A percentile compares a stretch with the other conserved stretches of the same genome.
Evolutionary conservation across 1,140 invertebrate species (phyloP).

Genomic region (Thaumetopoea pityocampa): DNA sequence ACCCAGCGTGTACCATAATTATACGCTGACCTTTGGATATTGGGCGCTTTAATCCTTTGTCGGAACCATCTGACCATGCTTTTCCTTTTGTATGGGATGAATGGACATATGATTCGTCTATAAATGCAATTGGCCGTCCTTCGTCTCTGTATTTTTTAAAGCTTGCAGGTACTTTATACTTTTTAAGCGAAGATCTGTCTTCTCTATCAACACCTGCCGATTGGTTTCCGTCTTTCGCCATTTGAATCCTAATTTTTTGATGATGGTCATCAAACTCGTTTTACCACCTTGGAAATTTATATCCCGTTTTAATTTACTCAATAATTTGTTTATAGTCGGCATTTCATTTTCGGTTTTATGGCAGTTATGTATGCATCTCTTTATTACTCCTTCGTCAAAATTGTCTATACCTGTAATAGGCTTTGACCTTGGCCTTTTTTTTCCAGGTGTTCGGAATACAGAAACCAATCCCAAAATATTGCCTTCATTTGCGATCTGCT

Average conservation of each 20-base stretch:
- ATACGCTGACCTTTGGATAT: too few relatives aligned
- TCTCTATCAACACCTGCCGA: background rate
- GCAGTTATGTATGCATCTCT: slow-evolving; percentile 18
- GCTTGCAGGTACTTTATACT: background rate
- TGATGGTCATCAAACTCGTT: slow-evolving; percentile 12
- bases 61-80: slow-evolving; percentile 11
- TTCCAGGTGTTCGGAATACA: slow-evolving; percentile 20
- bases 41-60: too few relatives aligned
- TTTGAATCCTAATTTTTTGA: slow-evolving; percentile 11
- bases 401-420: slow-evolving; percentile 16
- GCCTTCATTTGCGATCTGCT: background rate
- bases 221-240: background rate
- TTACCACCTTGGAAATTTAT: slow-evolving; percentile 18
- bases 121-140: background rate
- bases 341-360: slow-evolving; percentile 18
- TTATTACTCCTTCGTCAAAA: slow-evolving; percentile 24
- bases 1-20: too few relatives aligned
- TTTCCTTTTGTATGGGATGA: background rate
- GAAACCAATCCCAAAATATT: background rate
- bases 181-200: background rate
- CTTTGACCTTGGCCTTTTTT: slow-evolving; percentile 19
- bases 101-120: too few relatives aligned
- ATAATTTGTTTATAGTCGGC: slow-evolving; percentile 10
- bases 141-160: background rate
- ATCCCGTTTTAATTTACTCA: slow-evolving; percentile 14